Evolutionary conservation across 2,888 invertebrate species (phyloP).

Genomic region (Spodoptera littoralis): DNA sequence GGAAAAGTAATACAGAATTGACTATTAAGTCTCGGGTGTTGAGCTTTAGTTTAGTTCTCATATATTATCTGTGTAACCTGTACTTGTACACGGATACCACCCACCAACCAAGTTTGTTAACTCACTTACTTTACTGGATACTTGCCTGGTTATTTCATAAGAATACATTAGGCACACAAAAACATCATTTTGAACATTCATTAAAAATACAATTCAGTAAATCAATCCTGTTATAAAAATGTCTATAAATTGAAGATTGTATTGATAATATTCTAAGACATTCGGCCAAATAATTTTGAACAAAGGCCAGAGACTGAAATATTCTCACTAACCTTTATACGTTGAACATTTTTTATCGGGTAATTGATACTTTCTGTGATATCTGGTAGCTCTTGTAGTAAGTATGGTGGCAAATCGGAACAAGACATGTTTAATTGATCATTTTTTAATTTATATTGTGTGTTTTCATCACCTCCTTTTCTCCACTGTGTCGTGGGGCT

Average conservation of each 20-base stretch:
- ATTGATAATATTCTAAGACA: conserved; percentile 6
- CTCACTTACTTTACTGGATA: too few species aligned
- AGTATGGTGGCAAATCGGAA: conserved; percentile 78
- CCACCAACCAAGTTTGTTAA: not conserved
- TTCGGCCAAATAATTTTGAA: conserved; percentile 59
- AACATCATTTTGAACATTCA: too few species aligned
- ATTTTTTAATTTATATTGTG: conserved; percentile 55
- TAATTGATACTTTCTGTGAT: conserved; percentile 89
- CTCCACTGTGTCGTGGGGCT: conserved; percentile 11
- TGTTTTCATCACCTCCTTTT: conserved; percentile 11
- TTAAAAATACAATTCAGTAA: too few species aligned
- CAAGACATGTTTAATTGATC: conserved; percentile 72
- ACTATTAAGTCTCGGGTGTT: too few species aligned
- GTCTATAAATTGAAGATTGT: not conserved
- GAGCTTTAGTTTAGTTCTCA: too few species aligned
- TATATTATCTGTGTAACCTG: too few species aligned
- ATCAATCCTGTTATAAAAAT: not conserved
- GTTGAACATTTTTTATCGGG: conserved; percentile 91
- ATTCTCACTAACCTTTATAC: conserved; percentile 91
- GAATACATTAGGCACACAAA: not conserved
- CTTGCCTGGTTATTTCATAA: conserved; percentile 5
- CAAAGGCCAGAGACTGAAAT: conserved; percentile 63
- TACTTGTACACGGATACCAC: not conserved
- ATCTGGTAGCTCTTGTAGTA: conserved; percentile 88
- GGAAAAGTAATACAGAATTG: too few species aligned